phyloP scores from a whole-genome alignment of 2,888 invertebrate species.

The Troilus luridus region DNA sequence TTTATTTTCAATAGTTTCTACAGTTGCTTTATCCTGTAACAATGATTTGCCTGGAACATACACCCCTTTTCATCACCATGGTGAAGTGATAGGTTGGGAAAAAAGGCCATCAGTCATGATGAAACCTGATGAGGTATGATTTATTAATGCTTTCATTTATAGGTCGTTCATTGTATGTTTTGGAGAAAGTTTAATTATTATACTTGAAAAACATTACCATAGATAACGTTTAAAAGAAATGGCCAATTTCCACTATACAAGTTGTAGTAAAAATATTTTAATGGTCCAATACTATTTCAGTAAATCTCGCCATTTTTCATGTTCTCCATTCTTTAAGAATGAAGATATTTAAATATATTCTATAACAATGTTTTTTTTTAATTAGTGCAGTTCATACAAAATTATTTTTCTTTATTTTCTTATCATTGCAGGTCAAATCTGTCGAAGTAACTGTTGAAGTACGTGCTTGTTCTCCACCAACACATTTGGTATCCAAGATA shows the following conservation, averaged over 20 bases:
- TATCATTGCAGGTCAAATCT: constrained; percentile 57
- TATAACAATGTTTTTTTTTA: neutral
- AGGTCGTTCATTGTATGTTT: neutral
- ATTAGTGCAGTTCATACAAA: neutral
- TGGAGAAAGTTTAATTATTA: neutral
- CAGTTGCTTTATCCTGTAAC: constrained; percentile 61
- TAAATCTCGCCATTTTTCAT: neutral
- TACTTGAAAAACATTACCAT: neutral
- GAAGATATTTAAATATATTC: neutral
- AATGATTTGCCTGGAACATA: constrained; percentile 68
- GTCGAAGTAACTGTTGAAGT: constrained; percentile 58
- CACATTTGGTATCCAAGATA: constrained; percentile 67
- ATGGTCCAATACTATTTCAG: neutral
- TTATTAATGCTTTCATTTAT: neutral
- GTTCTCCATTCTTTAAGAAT: neutral
- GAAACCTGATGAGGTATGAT: constrained; percentile 61
- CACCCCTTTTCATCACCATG: constrained; percentile 68
- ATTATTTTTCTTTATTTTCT: neutral
- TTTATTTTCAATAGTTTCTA: constrained; percentile 56
- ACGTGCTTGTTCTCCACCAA: constrained; percentile 62
- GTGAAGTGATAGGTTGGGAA: constrained; percentile 67
- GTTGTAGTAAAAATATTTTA: neutral
- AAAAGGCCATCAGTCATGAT: constrained; percentile 62
- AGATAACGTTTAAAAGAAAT: neutral
- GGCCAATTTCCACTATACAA: neutral